Conservation (phyloP, 2,888 invertebrate species). For the Gastrophysa polygoni region DNA sequence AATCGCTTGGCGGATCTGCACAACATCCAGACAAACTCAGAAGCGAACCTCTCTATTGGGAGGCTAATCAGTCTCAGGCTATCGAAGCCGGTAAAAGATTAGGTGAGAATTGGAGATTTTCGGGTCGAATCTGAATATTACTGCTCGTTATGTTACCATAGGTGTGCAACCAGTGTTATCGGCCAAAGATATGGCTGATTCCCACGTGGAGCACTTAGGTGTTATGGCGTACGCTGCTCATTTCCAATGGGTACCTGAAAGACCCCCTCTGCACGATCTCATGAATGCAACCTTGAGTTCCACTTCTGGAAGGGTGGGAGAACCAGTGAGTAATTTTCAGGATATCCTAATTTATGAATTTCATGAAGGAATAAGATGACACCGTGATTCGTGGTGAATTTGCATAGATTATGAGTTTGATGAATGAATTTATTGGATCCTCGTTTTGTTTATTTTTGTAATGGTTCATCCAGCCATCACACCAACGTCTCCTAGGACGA, state of each 20-base stretch:
- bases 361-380: no score
- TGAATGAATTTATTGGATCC: no score
- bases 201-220: constrained; percentile 93
- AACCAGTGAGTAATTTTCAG: constrained; percentile 68
- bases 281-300: constrained; percentile 80
- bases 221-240: constrained; percentile 97
- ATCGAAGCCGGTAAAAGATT: constrained; percentile 72
- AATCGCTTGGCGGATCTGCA: constrained; percentile 87
- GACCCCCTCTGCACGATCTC: constrained; percentile 83
- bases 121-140: no score
- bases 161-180: constrained; percentile 90
- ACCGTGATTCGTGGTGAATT: no score
- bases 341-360: no score
- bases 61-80: constrained; percentile 80
- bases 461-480: no score
- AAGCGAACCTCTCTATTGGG: constrained; percentile 79
- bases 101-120: constrained; percentile 54
- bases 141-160: no score
- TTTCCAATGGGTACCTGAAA: constrained; percentile 86
- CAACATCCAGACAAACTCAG: constrained; percentile 80
- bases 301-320: constrained; percentile 84
- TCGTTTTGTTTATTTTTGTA: no score
- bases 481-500: no score
- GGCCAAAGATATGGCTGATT: constrained; percentile 93
- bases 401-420: no score